Evolutionary conservation across 2,888 invertebrate genomes (phyloP).

Genomic region (Tridacna gigas): DNA sequence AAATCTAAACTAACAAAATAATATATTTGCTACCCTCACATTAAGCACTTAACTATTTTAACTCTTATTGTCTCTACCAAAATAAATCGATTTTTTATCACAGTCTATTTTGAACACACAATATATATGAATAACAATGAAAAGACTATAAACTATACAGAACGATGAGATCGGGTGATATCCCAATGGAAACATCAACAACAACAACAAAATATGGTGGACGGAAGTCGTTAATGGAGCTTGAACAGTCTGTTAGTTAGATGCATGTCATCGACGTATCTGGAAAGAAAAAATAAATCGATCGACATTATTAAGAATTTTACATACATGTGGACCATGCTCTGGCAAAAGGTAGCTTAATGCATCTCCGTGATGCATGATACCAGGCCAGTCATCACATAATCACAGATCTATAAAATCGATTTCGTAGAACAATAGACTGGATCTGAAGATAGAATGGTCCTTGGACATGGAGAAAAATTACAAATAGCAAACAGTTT

Average conservation of each 20-base stretch:
- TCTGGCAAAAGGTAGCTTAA: no score
- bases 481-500: no score
- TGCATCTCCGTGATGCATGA: no score
- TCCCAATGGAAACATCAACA: conserved; percentile 12
- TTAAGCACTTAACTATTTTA: neutral
- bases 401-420: no score
- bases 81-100: neutral
- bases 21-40: neutral
- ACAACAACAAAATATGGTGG: conserved; percentile 15
- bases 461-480: no score
- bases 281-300: conserved; percentile 60
- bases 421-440: no score
- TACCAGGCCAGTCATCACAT: no score
- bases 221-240: conserved; percentile 67
- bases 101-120: conserved; percentile 30
- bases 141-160: neutral
- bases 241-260: conserved; percentile 76
- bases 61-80: neutral
- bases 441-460: no score
- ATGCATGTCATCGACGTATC: conserved; percentile 81
- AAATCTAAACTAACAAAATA: no score
- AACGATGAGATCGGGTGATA: conserved; percentile 12
- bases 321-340: neutral
- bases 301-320: neutral
- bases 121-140: neutral